Conservation (phyloP, 1,140 invertebrate species). For the Trichonephila clavipes region DNA sequence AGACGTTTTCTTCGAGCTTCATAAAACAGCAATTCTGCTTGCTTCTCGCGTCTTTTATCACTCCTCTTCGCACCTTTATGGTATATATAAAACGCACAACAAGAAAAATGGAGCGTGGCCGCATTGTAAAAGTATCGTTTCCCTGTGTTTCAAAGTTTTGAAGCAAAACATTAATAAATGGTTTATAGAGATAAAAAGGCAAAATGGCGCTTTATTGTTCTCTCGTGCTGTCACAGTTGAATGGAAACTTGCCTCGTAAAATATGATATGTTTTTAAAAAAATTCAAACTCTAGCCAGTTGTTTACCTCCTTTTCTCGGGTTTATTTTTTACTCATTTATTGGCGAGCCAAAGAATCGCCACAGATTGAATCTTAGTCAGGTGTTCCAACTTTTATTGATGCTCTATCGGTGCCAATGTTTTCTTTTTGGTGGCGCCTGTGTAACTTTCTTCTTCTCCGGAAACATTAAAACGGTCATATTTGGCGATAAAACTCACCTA, state of each 20-base stretch:
- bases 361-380: constrained; percentile 66
- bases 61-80: constrained; percentile 43
- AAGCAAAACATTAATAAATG: constrained; percentile 69
- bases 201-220: constrained; percentile 61
- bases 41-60: constrained; percentile 37
- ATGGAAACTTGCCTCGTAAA: constrained; percentile 54
- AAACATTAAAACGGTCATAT: constrained; percentile 64
- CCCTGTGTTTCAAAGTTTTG: constrained; percentile 38
- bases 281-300: constrained; percentile 36
- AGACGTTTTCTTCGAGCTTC: constrained; percentile 50
- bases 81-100: constrained; percentile 62
- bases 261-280: constrained; percentile 54
- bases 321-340: constrained; percentile 22
- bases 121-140: constrained; percentile 44
- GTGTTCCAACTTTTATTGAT: constrained; percentile 42
- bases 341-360: constrained; percentile 22
- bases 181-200: constrained; percentile 58
- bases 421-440: constrained; percentile 22
- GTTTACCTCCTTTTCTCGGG: not conserved
- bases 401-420: not conserved
- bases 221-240: constrained; percentile 61
- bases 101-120: constrained; percentile 38
- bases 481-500: constrained; percentile 48
- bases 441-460: constrained; percentile 30
- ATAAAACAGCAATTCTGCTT: constrained; percentile 63